phyloP scores from a whole-genome alignment of 2,888 invertebrate species.

The Periphyllus acericola region DNA sequence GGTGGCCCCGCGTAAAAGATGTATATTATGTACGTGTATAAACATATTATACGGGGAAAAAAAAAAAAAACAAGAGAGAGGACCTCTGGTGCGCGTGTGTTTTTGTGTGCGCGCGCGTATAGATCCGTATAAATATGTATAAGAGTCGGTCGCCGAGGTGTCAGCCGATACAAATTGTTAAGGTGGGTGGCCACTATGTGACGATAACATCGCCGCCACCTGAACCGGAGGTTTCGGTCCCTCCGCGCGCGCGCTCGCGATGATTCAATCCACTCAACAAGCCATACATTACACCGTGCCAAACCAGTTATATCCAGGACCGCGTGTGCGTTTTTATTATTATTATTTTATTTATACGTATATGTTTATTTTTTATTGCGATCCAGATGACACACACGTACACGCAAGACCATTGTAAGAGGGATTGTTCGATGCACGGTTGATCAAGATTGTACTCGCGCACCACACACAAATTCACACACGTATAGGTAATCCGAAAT shows the following conservation, averaged over 20 bases:
- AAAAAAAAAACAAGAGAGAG: not conserved
- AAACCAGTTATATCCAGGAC: slow-evolving; percentile 53
- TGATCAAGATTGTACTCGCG: slow-evolving; percentile 22
- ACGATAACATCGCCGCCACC: slow-evolving; percentile 61
- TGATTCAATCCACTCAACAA: slow-evolving; percentile 59
- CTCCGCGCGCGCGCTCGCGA: slow-evolving; percentile 44
- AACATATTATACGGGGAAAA: not conserved
- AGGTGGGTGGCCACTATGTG: slow-evolving; percentile 60
- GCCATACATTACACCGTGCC: slow-evolving; percentile 50
- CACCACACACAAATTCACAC: too few relatives aligned
- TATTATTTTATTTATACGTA: slow-evolving; percentile 30
- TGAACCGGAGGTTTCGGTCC: slow-evolving; percentile 60
- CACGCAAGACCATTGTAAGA: slow-evolving; percentile 29
- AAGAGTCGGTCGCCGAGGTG: slow-evolving; percentile 50
- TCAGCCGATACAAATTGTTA: slow-evolving; percentile 62
- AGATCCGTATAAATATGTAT: not conserved
- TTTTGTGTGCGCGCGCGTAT: too few relatives aligned
- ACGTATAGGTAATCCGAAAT: not conserved
- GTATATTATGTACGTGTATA: not conserved
- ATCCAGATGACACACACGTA: slow-evolving; percentile 34
- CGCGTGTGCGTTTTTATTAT: slow-evolving; percentile 52
- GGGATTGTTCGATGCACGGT: slow-evolving; percentile 7
- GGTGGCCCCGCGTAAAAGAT: not conserved
- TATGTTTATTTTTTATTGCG: slow-evolving; percentile 44
- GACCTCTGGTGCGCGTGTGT: not conserved